phyloP scores from a whole-genome alignment of 2,113 vertebrate species.

The Pygoscelis adeliae region DNA sequence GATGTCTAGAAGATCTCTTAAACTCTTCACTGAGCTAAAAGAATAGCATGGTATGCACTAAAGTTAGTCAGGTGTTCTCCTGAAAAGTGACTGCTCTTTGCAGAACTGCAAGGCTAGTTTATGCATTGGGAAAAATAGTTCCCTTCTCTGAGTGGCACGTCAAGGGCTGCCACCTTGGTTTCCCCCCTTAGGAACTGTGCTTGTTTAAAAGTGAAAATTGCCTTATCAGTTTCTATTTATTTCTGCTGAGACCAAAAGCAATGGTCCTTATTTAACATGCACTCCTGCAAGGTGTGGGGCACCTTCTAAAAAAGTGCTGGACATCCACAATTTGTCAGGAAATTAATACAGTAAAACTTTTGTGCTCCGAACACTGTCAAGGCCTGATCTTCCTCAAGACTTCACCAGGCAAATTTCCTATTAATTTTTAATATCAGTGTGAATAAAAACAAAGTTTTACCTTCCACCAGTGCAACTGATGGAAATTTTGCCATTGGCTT shows the following conservation, averaged over 20 bases:
- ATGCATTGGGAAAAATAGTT: neutral
- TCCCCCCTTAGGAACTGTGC: neutral
- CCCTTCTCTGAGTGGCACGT: neutral
- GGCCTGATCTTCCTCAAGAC: neutral
- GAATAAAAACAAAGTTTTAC: neutral
- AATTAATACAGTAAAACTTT: neutral
- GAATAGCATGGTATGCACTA: neutral
- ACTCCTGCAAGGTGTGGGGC: neutral
- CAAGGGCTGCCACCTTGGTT: neutral
- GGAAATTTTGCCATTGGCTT: neutral
- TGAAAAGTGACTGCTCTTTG: neutral
- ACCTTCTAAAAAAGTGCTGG: neutral
- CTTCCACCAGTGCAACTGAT: neutral
- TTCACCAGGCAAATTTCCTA: neutral
- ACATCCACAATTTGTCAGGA: neutral
- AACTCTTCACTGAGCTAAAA: slow-evolving; percentile 10
- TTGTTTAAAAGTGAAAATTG: neutral
- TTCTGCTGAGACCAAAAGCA: neutral
- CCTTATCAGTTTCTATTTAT: neutral
- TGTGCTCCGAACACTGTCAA: neutral
- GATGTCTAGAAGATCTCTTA: slow-evolving; percentile 2
- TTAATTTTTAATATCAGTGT: neutral
- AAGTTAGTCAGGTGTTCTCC: neutral
- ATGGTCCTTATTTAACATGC: neutral
- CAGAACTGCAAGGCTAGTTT: neutral